Percentiles rank a stretch among this genome's conserved stretches.
phyloP scores from a whole-genome alignment of 2,888 invertebrate genomes.

The Pristionchus arcanus region DNA sequence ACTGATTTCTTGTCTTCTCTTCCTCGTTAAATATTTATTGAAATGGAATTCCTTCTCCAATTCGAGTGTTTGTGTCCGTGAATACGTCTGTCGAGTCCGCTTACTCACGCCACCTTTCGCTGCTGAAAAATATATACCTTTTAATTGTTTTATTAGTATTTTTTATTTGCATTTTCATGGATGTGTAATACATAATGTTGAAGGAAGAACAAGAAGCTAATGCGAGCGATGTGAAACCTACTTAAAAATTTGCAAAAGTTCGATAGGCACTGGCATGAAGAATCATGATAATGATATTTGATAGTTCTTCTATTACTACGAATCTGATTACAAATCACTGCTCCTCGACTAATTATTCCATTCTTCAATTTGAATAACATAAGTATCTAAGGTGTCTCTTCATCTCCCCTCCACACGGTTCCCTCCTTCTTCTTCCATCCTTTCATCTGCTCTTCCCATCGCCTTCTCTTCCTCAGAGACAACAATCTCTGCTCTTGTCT shows the following conservation, averaged over 20 bases:
- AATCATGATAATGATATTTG: too few relatives aligned
- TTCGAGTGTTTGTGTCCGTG: slow-evolving; percentile 77
- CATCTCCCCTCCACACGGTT: background rate
- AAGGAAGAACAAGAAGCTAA: background rate
- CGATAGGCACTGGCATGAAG: too few relatives aligned
- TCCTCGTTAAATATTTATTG: slow-evolving; percentile 77
- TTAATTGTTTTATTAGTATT: background rate
- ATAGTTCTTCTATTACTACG: too few relatives aligned
- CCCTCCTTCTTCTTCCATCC: background rate
- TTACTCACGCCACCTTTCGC: slow-evolving; percentile 61
- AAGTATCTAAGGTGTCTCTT: background rate
- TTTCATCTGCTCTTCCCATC: slow-evolving; percentile 48
- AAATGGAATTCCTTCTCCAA: slow-evolving; percentile 78
- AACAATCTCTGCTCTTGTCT: slow-evolving; percentile 44
- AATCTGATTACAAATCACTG: too few relatives aligned
- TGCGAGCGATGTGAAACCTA: background rate
- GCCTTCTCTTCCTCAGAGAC: slow-evolving; percentile 24
- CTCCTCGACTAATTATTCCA: too few relatives aligned
- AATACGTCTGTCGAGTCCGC: slow-evolving; percentile 77
- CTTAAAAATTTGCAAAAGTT: background rate
- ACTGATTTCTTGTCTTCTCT: slow-evolving; percentile 77
- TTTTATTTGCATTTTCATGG: background rate
- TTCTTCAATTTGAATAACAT: background rate
- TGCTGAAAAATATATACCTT: slow-evolving; percentile 22
- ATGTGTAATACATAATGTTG: background rate